A percentile compares a stretch with the other conserved stretches of the same genome.
These are phyloP conservation scores for Cremastobaeus sp. DNA, from an alignment of 2,888 invertebrate species.

Conservation along the genomic window DNA sequence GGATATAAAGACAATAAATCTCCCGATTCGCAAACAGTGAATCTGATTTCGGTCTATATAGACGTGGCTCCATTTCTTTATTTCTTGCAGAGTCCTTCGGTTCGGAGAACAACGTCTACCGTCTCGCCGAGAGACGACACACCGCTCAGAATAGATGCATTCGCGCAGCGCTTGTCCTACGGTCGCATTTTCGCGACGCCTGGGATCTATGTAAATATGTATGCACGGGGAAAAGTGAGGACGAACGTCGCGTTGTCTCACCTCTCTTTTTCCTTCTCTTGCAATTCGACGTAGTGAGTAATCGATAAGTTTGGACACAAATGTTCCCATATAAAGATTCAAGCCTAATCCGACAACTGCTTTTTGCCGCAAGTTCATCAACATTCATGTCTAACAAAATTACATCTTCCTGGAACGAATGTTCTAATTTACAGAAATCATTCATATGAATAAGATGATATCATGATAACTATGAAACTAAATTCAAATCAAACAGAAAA, in stretches of 20 bases:
- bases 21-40: conserved; percentile 49
- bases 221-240: conserved; percentile 45
- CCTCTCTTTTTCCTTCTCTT: not conserved
- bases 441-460: no score
- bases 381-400: not conserved
- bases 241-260: conserved; percentile 13
- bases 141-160: conserved; percentile 64
- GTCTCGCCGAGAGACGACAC: conserved; percentile 70
- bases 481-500: no score
- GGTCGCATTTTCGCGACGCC: conserved; percentile 53
- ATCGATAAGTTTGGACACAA: conserved; percentile 37
- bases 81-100: conserved; percentile 55
- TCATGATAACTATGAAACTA: no score
- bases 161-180: conserved; percentile 52
- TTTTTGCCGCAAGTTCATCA: not conserved
- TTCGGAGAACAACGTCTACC: conserved; percentile 72
- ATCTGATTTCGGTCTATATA: conserved; percentile 56
- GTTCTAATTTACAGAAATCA: no score
- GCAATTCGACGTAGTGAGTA: conserved; percentile 22
- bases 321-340: not conserved
- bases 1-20: conserved; percentile 53
- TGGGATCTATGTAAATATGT: conserved; percentile 57
- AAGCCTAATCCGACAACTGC: no score
- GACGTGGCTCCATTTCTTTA: conserved; percentile 51
- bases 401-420: no score